Percentiles rank a stretch among this genome's conserved stretches.
These are phyloP conservation scores for Drosophila nasuta DNA, from an alignment of 1,140 invertebrate genomes.

Conservation along the genomic window DNA sequence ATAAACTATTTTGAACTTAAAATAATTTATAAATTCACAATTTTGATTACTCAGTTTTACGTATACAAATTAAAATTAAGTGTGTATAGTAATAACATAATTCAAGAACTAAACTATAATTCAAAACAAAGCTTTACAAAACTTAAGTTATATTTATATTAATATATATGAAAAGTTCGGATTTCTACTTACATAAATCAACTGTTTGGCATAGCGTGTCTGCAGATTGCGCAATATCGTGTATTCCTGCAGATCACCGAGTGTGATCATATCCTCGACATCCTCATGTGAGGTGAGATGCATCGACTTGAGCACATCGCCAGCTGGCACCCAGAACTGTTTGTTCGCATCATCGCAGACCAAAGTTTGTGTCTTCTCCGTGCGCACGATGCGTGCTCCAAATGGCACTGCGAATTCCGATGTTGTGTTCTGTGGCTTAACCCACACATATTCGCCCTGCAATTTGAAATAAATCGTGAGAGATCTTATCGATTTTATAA, in stretches of 20 bases:
- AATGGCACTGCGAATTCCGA: constrained; percentile 93
- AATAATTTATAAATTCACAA: no score
- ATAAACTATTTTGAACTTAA: no score
- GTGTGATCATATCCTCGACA: constrained; percentile 97
- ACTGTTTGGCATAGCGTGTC: constrained; percentile 93
- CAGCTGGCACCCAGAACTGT: constrained; percentile 86
- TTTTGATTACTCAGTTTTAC: no score
- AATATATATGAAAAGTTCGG: no score
- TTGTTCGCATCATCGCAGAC: constrained; percentile 92
- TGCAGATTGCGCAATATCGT: constrained; percentile 96
- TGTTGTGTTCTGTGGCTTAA: constrained; percentile 88
- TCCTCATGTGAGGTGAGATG: constrained; percentile 93
- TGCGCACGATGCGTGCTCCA: constrained; percentile 91
- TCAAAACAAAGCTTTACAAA: no score
- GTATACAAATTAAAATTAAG: no score
- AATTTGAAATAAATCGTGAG: constrained; percentile 9
- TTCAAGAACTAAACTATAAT: not conserved
- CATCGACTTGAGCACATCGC: constrained; percentile 91
- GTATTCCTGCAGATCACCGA: constrained; percentile 96
- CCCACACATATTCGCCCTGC: constrained; percentile 95
- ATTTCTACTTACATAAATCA: constrained; percentile 93
- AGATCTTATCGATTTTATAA: constrained; percentile 33
- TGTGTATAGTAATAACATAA: no score
- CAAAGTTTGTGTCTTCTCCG: constrained; percentile 91
- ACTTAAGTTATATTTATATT: no score